phyloP scores from a whole-genome alignment of 2,113 vertebrate genomes.

The Lepisosteus osseus region DNA sequence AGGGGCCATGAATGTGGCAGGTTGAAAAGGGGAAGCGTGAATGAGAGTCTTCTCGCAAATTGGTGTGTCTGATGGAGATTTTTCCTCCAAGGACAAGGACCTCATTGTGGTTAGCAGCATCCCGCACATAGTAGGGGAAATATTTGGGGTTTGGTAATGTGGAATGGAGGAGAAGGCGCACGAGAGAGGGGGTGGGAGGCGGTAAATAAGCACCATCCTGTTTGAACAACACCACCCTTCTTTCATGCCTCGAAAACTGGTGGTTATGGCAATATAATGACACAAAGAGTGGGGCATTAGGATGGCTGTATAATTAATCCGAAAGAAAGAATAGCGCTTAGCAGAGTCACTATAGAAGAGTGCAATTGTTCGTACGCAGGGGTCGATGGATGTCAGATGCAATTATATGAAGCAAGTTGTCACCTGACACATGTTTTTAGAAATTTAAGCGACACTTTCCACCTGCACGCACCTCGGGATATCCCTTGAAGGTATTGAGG shows the following conservation, averaged over 20 bases:
- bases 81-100: conserved; percentile 41
- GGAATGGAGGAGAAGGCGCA: too few relatives aligned
- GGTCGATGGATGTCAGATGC: too few relatives aligned
- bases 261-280: conserved; percentile 23
- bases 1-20: conserved; percentile 50
- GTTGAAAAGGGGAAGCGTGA: conserved; percentile 45
- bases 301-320: background rate
- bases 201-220: conserved; percentile 18
- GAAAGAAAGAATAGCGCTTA: too few relatives aligned
- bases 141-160: conserved; percentile 28
- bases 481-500: too few relatives aligned
- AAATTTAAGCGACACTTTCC: too few relatives aligned
- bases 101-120: conserved; percentile 43
- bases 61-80: conserved; percentile 55
- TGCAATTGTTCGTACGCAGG: too few relatives aligned
- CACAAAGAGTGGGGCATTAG: conserved; percentile 21
- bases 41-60: conserved; percentile 54
- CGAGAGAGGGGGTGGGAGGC: conserved; percentile 38
- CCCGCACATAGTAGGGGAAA: conserved; percentile 1
- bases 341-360: too few relatives aligned
- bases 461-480: too few relatives aligned
- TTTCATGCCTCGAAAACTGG: conserved; percentile 40
- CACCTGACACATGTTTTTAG: too few relatives aligned
- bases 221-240: conserved; percentile 46
- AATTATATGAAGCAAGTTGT: too few relatives aligned